Conservation (phyloP, 2,113 vertebrate genomes). For the Pteruthius melanotis region DNA sequence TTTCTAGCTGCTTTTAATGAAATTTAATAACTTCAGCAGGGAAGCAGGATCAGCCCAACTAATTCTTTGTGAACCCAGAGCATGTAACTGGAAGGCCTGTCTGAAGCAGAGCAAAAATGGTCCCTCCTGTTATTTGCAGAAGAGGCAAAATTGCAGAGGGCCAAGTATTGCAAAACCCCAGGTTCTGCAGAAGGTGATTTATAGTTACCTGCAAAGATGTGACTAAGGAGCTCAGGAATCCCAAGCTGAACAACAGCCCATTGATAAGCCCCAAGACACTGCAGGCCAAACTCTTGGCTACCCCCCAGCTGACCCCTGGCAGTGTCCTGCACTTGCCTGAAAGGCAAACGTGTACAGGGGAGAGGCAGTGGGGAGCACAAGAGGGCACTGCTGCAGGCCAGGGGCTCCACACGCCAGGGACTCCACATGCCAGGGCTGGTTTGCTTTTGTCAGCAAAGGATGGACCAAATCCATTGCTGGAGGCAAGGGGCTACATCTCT, state of each 20-base stretch:
- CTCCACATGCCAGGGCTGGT: not conserved
- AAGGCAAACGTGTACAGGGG: not conserved
- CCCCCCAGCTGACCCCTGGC: constrained; percentile 13
- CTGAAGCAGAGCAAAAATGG: not conserved
- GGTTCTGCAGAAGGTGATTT: constrained; percentile 40
- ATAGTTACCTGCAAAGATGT: constrained; percentile 46
- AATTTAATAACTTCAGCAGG: not conserved
- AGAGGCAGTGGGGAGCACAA: not conserved
- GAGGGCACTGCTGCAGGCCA: not conserved
- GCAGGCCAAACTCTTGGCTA: constrained; percentile 32
- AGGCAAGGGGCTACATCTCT: not conserved
- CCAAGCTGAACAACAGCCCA: constrained; percentile 30
- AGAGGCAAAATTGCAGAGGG: constrained; percentile 6
- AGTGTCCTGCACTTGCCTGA: not conserved
- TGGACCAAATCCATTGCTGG: not conserved
- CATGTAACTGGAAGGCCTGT: not conserved
- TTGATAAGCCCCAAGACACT: constrained; percentile 41
- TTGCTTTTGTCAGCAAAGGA: not conserved
- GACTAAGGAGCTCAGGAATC: constrained; percentile 60
- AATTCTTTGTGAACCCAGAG: not conserved
- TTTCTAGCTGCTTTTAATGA: not conserved
- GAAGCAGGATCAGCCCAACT: not conserved
- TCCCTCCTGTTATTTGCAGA: constrained; percentile 21
- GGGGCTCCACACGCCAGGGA: not conserved
- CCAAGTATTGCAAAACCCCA: constrained; percentile 39